phyloP scores from a whole-genome alignment of 1,140 invertebrate genomes.

The Caerostris extrusa region DNA sequence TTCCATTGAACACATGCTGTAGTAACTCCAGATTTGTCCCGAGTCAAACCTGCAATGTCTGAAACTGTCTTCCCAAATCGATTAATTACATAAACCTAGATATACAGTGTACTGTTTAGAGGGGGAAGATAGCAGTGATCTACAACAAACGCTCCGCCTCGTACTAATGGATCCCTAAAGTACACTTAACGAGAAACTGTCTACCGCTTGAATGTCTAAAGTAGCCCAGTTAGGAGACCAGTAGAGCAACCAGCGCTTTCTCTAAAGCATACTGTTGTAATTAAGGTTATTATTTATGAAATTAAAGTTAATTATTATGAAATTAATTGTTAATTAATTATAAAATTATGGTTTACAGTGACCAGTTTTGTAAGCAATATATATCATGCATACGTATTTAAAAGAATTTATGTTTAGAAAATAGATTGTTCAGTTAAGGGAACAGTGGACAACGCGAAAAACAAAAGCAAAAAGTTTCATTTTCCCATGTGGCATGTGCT shows the following conservation, averaged over 20 bases:
- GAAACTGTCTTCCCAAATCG: not conserved
- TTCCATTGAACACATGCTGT: not conserved
- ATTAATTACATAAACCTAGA: slow-evolving; percentile 14
- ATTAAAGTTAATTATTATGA: too few species aligned
- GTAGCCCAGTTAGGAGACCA: not conserved
- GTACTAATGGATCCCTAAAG: not conserved
- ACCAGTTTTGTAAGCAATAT: too few species aligned
- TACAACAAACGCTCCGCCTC: not conserved
- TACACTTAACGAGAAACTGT: not conserved
- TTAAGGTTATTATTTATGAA: too few species aligned
- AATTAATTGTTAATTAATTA: too few species aligned
- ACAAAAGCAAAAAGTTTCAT: too few species aligned
- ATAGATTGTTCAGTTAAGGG: too few species aligned
- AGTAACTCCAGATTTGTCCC: not conserved
- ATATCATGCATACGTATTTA: too few species aligned
- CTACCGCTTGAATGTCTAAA: not conserved
- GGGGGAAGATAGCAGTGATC: not conserved
- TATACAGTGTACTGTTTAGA: not conserved
- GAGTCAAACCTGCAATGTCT: not conserved
- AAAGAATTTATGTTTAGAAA: too few species aligned
- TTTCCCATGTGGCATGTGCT: too few species aligned
- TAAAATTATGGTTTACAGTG: too few species aligned
- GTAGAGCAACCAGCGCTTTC: not conserved
- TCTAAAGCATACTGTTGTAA: not conserved
- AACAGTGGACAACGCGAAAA: too few species aligned